phyloP scores from a whole-genome alignment of 2,888 invertebrate species.

The Anticlea derivata region DNA sequence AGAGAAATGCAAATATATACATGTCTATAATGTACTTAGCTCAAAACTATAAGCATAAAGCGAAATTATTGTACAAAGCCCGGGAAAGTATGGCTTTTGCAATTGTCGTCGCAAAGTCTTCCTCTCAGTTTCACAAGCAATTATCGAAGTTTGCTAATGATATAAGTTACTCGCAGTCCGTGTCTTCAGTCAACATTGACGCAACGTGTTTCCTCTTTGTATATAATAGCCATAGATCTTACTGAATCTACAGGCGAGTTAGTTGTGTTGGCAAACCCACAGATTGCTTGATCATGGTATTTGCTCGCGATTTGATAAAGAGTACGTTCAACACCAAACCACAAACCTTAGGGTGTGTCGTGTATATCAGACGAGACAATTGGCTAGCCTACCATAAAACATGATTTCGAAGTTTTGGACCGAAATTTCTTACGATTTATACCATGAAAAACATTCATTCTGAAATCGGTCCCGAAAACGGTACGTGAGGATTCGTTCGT shows the following conservation, averaged over 20 bases:
- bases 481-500: no score
- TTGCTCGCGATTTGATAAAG: background rate
- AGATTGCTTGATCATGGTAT: constrained; percentile 6
- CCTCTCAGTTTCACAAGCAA: constrained; percentile 21
- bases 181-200: constrained; percentile 42
- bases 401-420: no score
- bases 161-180: constrained; percentile 11
- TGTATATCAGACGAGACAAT: no score
- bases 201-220: constrained; percentile 37
- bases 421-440: no score
- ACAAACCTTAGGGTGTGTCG: no score
- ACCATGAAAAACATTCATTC: no score
- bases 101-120: constrained; percentile 7
- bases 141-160: constrained; percentile 19
- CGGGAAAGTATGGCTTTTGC: background rate
- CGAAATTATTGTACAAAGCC: no score
- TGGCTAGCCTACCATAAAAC: no score
- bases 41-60: no score
- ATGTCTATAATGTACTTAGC: no score
- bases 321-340: no score
- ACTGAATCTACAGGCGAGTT: background rate
- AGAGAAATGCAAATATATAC: background rate
- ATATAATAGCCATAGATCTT: background rate
- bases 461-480: no score
- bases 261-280: background rate